A percentile compares a stretch with the other conserved stretches of the same genome.
These are phyloP conservation scores for Diplolepis rosae DNA, from an alignment of 2,888 invertebrate species.

Conservation along the genomic window DNA sequence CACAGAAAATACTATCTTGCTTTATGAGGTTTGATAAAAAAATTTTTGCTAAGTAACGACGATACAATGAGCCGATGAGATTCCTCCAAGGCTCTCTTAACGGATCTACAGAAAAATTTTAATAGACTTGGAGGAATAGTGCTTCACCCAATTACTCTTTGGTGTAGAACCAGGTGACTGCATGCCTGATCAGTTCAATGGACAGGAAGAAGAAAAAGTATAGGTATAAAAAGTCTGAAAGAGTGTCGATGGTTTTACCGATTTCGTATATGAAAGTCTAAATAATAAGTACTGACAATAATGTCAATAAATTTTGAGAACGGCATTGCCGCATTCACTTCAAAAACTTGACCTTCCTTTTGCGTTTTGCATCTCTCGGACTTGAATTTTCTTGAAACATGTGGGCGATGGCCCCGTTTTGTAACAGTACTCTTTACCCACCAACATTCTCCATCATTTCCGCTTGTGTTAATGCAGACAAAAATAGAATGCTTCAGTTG, in stretches of 20 bases:
- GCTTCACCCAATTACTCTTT: slow-evolving; percentile 50
- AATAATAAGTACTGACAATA: not conserved
- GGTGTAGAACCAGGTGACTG: slow-evolving; percentile 46
- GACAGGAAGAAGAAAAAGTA: not conserved
- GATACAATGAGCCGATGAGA: not conserved
- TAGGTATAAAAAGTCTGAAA: not conserved
- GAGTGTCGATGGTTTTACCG: not conserved
- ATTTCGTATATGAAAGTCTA: not conserved
- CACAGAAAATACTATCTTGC: too few relatives aligned
- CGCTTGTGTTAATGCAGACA: not conserved
- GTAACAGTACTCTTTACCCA: not conserved
- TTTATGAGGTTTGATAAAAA: too few relatives aligned
- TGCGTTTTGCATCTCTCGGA: not conserved
- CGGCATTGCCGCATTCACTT: not conserved
- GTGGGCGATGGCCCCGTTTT: slow-evolving; percentile 4
- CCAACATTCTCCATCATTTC: not conserved
- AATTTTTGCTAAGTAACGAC: too few relatives aligned
- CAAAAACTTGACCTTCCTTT: not conserved
- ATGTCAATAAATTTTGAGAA: not conserved
- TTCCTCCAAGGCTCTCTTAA: slow-evolving; percentile 35
- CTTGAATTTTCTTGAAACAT: not conserved
- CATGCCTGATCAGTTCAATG: not conserved
- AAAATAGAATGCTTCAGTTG: not conserved
- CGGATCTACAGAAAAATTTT: slow-evolving; percentile 44
- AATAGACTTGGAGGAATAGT: slow-evolving; percentile 46